Base-by-base conservation (phyloP, 2,797 vertebrate genomes). In the Spinus pinus region DNA sequence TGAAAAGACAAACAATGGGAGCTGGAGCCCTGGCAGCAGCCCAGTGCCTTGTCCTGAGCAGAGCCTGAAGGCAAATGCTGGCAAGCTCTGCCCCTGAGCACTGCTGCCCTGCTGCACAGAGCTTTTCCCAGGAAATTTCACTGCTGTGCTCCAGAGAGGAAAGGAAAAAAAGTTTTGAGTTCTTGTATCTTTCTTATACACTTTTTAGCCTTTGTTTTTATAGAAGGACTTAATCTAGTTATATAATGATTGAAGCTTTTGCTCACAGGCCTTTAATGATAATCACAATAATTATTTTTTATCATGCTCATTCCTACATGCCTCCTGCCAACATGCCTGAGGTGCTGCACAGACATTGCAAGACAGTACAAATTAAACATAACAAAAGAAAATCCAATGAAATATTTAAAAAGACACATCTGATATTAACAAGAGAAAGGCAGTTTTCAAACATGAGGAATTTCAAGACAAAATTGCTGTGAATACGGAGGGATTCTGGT, bases 231-330 rank as follows among this genome's bases (percentile, higher is more conserved):
- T 88, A 88, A 93, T 88, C 44, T 54, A 65, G 64, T 94, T 94
- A 85, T 82, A 95, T 94, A 74, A 89, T 87, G 86, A 95, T 82
- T 77, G 88, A 96, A 93, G 83, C 39, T 89, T 94, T 82, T 87
- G 84, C 93, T 95, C 65, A 90, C 61, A 78, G 94, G 88, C 81
- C 79, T 92, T 92, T 91, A 93, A 88, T 88, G 94, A 96, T 88
- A 91, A 88, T 83, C n/a, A 50, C 1, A 21, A 54, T 91, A 74
- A 93, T 91, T 88, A 83, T 75, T 91, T 95, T 95, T 88, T 75
- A 92, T 90, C 85, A 84, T 57, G 41, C 56, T 92, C 77, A 72
- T 72, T 92, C 86, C 56, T 86, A 95, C 31, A 13, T 89, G 69
- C 69, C 54, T 94, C 77, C 70, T 91, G 66, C 49, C 80, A 73